Evolutionary conservation across 2,888 invertebrate species (phyloP).

Genomic region (Mantis religiosa): DNA sequence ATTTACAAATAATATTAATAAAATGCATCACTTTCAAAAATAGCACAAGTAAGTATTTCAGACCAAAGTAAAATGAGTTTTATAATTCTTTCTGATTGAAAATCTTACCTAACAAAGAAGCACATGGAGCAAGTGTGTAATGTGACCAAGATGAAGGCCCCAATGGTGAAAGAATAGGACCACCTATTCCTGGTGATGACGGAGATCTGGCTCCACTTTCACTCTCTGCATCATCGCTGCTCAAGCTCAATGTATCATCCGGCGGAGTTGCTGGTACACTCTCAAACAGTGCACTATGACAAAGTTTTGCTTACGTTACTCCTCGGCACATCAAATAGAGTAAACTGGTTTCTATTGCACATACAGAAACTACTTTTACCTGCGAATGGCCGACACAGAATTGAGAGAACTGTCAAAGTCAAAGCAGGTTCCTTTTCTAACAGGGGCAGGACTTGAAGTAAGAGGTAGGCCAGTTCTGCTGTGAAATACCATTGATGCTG

Average conservation of each 20-base stretch:
- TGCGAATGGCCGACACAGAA: conserved; percentile 75
- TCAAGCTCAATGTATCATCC: conserved; percentile 27
- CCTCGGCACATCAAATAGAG: background rate
- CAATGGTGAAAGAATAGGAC: conserved; percentile 29
- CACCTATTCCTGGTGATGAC: conserved; percentile 44
- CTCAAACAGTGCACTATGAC: conserved; percentile 63
- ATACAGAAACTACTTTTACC: conserved; percentile 48
- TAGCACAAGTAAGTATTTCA: no score
- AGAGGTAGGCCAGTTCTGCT: conserved; percentile 74
- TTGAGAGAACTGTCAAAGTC: conserved; percentile 79
- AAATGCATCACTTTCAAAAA: no score
- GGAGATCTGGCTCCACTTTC: conserved; percentile 46
- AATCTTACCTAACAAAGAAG: conserved; percentile 41
- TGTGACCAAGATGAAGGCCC: background rate
- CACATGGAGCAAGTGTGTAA: conserved; percentile 10
- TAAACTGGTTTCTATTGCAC: background rate
- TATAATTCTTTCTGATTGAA: background rate
- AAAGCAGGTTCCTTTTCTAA: conserved; percentile 72
- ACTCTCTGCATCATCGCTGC: conserved; percentile 37
- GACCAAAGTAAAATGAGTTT: no score
- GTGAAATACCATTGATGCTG: conserved; percentile 80
- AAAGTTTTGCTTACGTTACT: background rate
- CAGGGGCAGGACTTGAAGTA: conserved; percentile 82
- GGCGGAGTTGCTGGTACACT: conserved; percentile 15
- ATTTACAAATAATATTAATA: no score